Evolutionary conservation across 1,140 invertebrate genomes (phyloP).

Genomic region (Drosophila burlai): DNA sequence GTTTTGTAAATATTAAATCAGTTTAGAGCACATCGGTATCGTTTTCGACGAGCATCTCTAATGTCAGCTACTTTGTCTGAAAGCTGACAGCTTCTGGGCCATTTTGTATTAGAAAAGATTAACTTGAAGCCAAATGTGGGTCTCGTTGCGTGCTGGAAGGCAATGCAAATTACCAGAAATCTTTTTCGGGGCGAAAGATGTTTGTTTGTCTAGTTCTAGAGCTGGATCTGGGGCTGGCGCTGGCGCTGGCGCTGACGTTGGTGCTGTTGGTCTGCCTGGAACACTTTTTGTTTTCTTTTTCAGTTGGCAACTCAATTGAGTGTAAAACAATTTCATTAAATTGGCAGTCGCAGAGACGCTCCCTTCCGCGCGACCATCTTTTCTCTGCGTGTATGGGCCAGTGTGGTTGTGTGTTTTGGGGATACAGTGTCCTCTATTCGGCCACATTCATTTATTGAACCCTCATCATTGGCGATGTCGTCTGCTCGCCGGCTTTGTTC

Average conservation of each 20-base stretch:
- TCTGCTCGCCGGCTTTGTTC: constrained; percentile 55
- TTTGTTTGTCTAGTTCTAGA: constrained; percentile 53
- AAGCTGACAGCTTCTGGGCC: constrained; percentile 34
- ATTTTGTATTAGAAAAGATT: constrained; percentile 67
- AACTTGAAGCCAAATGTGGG: constrained; percentile 46
- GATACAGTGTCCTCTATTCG: constrained; percentile 25
- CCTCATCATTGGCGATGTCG: constrained; percentile 57
- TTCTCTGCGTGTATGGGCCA: constrained; percentile 28
- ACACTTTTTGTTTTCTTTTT: constrained; percentile 56
- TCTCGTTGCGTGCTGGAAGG: constrained; percentile 33
- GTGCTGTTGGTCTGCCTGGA: constrained; percentile 5
- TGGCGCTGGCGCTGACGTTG: not conserved
- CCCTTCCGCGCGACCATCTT: constrained; percentile 6
- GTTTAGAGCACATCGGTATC: constrained; percentile 1
- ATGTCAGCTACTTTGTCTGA: constrained; percentile 29
- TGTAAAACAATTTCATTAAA: constrained; percentile 84
- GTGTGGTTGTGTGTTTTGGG: constrained; percentile 8
- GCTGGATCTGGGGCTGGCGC: not conserved
- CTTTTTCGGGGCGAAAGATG: constrained; percentile 25
- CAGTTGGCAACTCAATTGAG: constrained; percentile 83
- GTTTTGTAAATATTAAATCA: constrained; percentile 12
- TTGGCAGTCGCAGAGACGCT: constrained; percentile 32
- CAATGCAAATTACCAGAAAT: constrained; percentile 59
- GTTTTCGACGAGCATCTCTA: constrained; percentile 20
- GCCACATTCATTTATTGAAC: constrained; percentile 65